Base-by-base conservation (phyloP, 2,797 vertebrate genomes). In the Brotogeris chrysoptera region DNA sequence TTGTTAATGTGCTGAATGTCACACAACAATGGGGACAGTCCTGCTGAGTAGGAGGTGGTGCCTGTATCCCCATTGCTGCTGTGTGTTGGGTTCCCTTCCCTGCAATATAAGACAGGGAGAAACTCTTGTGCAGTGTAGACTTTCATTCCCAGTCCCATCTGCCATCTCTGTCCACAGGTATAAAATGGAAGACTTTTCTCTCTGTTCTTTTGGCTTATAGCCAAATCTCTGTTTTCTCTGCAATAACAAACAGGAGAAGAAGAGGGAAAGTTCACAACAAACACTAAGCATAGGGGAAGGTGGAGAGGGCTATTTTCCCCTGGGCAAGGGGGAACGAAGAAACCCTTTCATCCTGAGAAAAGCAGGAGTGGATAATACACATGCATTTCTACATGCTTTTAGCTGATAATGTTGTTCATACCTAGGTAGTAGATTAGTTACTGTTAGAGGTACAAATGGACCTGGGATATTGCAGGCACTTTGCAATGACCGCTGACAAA, bases 51-150 rank as follows among this genome's bases (percentile, higher is more conserved):
- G 23, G 16, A 52, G 16, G 6, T 25, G 19, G 28, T 68, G 50
- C 25, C 11, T 4, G 1, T 17, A 32, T 39, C 50, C 32, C 46
- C 5, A 3, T 13, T 13, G 11, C 61, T 79, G 47, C 11, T 32
- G 11, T 3, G 2, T 0, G 0, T 19, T 44, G 52, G 3, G 5
- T 32, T 68, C 43, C 43, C 34, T 52, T 73, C 27, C 27, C 60
- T 50, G 46, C 28, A 55, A 13, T 0, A 1, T 7, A 15, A 52
- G 14, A 10, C 8, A 21, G n/a, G 71, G 32, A 68, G 36, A 65
- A 86, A 47, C 11, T 32, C 21, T 44, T 1, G 0, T 17, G 25
- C 0, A 4, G 23, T 4, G 25, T 16, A 27, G 44, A 15, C 20
- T 60, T 80, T 24, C 47, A 10, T 61, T 81, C 73, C n/a, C 10